Conservation (phyloP, 2,113 vertebrate species). For the Salminus brasiliensis region DNA sequence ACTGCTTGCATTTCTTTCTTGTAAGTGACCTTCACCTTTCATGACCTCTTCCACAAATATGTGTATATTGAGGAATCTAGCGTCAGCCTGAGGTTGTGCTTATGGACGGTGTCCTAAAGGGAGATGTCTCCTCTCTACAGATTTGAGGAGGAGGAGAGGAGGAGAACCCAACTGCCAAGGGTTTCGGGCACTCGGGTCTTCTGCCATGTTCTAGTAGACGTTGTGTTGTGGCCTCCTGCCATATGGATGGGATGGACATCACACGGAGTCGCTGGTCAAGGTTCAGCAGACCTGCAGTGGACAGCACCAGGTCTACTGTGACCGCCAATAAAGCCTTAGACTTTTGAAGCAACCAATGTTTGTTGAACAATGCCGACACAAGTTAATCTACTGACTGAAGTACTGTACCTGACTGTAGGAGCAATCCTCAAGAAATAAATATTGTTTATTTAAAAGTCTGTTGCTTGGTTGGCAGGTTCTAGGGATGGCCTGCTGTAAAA, state of each 20-base stretch:
- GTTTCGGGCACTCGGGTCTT: slow-evolving; percentile 35
- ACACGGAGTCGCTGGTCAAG: not conserved
- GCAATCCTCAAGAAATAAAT: too few relatives aligned
- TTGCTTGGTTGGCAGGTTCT: too few relatives aligned
- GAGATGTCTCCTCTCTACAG: not conserved
- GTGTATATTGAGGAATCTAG: too few relatives aligned
- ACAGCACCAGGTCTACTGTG: slow-evolving; percentile 32
- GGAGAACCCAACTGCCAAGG: slow-evolving; percentile 37
- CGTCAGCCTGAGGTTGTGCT: too few relatives aligned
- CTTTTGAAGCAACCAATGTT: slow-evolving; percentile 42
- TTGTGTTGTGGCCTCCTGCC: not conserved
- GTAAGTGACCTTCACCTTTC: not conserved
- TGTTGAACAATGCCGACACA: too few relatives aligned
- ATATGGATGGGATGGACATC: not conserved
- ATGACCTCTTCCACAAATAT: not conserved
- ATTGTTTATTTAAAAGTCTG: too few relatives aligned
- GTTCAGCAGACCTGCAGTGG: slow-evolving; percentile 39
- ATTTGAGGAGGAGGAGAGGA: slow-evolving; percentile 23
- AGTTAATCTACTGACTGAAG: too few relatives aligned
- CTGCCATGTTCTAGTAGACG: slow-evolving; percentile 3
- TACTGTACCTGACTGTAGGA: too few relatives aligned
- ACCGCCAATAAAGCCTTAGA: slow-evolving; percentile 20
- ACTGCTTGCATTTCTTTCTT: slow-evolving; percentile 18
- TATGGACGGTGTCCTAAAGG: not conserved
- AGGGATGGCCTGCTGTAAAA: too few relatives aligned